Evolutionary conservation across 1,140 invertebrate genomes (phyloP).

Genomic region (Drosophila lacertosa): DNA sequence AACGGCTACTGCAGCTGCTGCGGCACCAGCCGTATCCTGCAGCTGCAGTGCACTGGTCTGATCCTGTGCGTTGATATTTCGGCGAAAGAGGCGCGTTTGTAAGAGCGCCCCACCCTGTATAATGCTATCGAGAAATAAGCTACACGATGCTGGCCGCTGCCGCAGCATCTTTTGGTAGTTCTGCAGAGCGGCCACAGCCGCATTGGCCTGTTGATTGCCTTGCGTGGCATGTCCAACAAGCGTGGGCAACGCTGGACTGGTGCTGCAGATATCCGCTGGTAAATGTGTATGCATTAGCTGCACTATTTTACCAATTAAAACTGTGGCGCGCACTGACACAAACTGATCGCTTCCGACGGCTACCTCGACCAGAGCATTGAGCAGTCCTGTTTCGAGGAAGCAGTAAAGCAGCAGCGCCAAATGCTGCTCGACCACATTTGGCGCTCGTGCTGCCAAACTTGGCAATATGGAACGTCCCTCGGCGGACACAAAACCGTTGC

Average conservation of each 20-base stretch:
- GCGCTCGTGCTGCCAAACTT: slow-evolving; percentile 91
- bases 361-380: slow-evolving; percentile 95
- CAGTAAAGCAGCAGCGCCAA: slow-evolving; percentile 94
- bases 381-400: slow-evolving; percentile 93
- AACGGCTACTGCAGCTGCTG: slow-evolving; percentile 21
- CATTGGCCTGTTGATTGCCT: slow-evolving; percentile 90
- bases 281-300: slow-evolving; percentile 93
- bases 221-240: slow-evolving; percentile 91
- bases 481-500: slow-evolving; percentile 95
- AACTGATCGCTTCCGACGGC: slow-evolving; percentile 94
- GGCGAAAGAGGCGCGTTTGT: slow-evolving; percentile 78
- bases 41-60: slow-evolving; percentile 42
- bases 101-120: slow-evolving; percentile 85
- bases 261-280: slow-evolving; percentile 92
- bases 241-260: slow-evolving; percentile 92
- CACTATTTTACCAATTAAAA: slow-evolving; percentile 94
- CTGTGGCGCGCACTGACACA: slow-evolving; percentile 94
- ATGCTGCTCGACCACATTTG: slow-evolving; percentile 96
- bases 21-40: slow-evolving; percentile 43
- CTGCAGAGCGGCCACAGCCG: slow-evolving; percentile 91
- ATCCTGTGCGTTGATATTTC: slow-evolving; percentile 75
- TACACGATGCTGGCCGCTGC: slow-evolving; percentile 90
- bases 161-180: slow-evolving; percentile 92
- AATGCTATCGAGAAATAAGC: slow-evolving; percentile 93
- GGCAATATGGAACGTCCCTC: slow-evolving; percentile 94